These are phyloP conservation scores for Luehdorfia chinensis DNA, from an alignment of 1,140 invertebrate genomes.

Conservation along the genomic window DNA sequence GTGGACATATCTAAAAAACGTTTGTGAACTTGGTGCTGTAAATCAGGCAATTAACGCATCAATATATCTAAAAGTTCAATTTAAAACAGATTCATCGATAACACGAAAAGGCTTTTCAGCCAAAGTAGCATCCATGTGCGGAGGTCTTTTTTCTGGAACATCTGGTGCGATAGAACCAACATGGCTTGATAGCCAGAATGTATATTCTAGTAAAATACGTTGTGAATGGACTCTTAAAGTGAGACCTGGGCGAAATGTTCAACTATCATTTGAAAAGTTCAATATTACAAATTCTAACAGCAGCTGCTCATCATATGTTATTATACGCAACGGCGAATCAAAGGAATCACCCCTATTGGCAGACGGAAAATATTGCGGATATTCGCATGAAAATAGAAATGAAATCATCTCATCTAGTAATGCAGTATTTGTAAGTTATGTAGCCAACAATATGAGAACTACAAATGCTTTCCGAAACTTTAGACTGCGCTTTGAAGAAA, in stretches of 20 bases:
- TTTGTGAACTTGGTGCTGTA: conserved; percentile 76
- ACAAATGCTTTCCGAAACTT: conserved; percentile 70
- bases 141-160: conserved; percentile 74
- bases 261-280: conserved; percentile 80
- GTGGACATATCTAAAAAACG: conserved; percentile 67
- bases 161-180: conserved; percentile 56
- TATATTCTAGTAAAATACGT: conserved; percentile 19
- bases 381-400: conserved; percentile 63
- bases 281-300: conserved; percentile 75
- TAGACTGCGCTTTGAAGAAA: conserved; percentile 78
- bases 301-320: conserved; percentile 79
- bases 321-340: conserved; percentile 85
- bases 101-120: conserved; percentile 48
- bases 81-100: conserved; percentile 57
- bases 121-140: conserved; percentile 74
- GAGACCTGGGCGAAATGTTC: conserved; percentile 82
- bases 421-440: conserved; percentile 66
- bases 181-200: conserved; percentile 32
- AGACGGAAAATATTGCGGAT: conserved; percentile 85
- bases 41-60: conserved; percentile 41
- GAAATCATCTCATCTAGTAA: conserved; percentile 82
- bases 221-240: conserved; percentile 88
- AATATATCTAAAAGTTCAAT: conserved; percentile 59
- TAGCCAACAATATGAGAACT: conserved; percentile 17
- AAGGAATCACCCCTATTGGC: conserved; percentile 85